phyloP scores from a whole-genome alignment of 2,797 vertebrate species.

The Rostrhamus sociabilis region DNA sequence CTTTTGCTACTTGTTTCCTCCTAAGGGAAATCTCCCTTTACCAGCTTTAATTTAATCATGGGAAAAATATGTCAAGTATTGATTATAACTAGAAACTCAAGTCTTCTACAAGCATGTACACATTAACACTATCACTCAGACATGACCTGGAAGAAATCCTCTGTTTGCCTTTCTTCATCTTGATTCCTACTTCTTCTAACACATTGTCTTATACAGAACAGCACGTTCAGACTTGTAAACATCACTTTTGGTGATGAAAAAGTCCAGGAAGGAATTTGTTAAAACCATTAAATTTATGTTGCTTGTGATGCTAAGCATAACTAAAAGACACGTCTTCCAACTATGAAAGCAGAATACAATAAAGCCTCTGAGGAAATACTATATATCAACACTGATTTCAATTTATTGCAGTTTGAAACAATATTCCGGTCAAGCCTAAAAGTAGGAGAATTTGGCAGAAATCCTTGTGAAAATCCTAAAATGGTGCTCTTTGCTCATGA shows the following conservation, averaged over 20 bases:
- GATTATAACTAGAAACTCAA: constrained; percentile 31
- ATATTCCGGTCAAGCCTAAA: neutral
- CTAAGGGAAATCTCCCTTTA: constrained; percentile 16
- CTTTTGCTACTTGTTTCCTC: neutral
- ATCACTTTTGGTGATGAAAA: constrained; percentile 26
- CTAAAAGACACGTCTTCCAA: neutral
- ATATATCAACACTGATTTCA: neutral
- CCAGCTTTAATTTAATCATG: constrained; percentile 34
- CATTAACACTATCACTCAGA: neutral
- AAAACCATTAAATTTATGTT: constrained; percentile 2
- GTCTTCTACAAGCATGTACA: neutral
- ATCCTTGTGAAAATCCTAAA: neutral
- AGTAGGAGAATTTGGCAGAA: neutral
- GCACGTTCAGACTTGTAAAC: constrained; percentile 7
- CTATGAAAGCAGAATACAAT: neutral
- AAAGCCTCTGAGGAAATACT: neutral
- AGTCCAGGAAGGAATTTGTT: constrained; percentile 30
- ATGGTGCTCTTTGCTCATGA: neutral
- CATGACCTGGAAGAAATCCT: constrained; percentile 33
- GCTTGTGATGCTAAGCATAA: neutral
- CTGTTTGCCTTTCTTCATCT: neutral
- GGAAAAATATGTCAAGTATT: constrained; percentile 27
- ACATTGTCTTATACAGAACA: neutral
- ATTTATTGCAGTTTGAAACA: constrained; percentile 1
- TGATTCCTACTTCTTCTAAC: neutral